Base-by-base conservation (phyloP, 1,140 invertebrate species). In the Ylistrum balloti region DNA sequence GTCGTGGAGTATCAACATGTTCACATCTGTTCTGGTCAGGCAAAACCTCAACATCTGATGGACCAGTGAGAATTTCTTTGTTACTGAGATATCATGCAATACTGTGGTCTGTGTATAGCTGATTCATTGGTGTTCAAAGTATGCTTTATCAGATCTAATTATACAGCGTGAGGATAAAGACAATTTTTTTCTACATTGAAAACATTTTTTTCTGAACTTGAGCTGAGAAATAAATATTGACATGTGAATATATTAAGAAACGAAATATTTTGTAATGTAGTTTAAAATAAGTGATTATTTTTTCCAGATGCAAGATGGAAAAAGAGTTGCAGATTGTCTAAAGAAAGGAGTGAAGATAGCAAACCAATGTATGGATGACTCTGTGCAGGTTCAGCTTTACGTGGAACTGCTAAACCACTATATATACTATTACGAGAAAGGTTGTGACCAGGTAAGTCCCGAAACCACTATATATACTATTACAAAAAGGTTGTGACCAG, bases 11-110 rank as follows among this genome's bases (percentile, higher is more conserved):
- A 0, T 97, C 98, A 0, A 97, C 98, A 0, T 99, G 98, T 95
- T 98, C 99, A 0, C 98, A 99, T 96, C 97, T 99, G 74, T 99
- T 99, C 96, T 99, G 99, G 99, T 99, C 98, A 88, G 98, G 98
- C 28, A 98, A 98, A 96, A 97, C 97, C 86, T 95, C 97, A 33
- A 97, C 97, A 56, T 97, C 97, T n/a, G 97, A 97, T 86, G 97
- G 97, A 90, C 97, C 98, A 95, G 97, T 97, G n/a, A n/a, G n/a
- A n/a, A n/a, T n/a, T n/a, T n/a, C n/a, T n/a, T n/a, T n/a, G n/a
- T n/a, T n/a, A n/a, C n/a, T n/a, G n/a, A n/a, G n/a, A n/a, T n/a
- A n/a, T n/a, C n/a, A n/a, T n/a, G n/a, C n/a, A n/a, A n/a, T n/a
- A n/a, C n/a, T n/a, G n/a, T n/a, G n/a, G n/a, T n/a, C n/a, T n/a